A percentile compares a stretch with the other conserved stretches of the same genome.
These are phyloP conservation scores for Paradoxurus hermaphroditus DNA, from an alignment of 2,113 vertebrate genomes.

Conservation along the genomic window DNA sequence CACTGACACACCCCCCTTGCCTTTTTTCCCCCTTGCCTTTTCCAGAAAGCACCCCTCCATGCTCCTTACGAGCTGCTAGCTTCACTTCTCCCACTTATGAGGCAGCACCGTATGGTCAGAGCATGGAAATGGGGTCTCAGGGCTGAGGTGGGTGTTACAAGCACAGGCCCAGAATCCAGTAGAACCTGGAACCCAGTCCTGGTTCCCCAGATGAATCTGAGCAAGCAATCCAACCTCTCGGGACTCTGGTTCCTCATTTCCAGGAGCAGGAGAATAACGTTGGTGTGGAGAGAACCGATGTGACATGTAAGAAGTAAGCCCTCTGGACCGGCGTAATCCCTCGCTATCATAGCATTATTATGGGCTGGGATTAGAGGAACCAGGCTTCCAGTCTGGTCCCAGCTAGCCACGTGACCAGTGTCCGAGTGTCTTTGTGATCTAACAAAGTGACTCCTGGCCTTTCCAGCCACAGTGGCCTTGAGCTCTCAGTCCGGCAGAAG, in stretches of 20 bases:
- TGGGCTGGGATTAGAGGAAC: neutral
- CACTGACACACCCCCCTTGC: rapidly evolving
- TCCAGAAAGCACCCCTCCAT: neutral
- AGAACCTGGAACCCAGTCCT: neutral
- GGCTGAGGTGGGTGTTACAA: neutral
- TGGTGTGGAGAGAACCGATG: neutral
- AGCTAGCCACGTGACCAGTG: rapidly evolving
- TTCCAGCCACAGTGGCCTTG: neutral
- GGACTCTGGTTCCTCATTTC: neutral
- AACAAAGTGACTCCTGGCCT: no score
- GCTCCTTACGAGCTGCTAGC: neutral
- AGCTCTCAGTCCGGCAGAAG: rapidly evolving
- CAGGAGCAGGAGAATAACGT: neutral
- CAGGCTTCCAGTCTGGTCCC: neutral
- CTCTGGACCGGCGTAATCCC: no score
- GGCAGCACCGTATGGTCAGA: neutral
- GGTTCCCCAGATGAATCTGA: neutral
- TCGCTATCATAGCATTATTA: neutral
- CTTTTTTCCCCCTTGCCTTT: no score
- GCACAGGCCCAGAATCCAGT: neutral
- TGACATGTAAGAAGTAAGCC: neutral
- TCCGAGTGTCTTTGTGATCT: neutral
- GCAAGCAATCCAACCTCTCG: neutral
- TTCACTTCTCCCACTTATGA: neutral
- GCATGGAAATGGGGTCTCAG: neutral